Percentiles rank a stretch among this genome's conserved stretches.
Conservation (phyloP, 1,140 invertebrate species). For the Drosophila erecta region DNA sequence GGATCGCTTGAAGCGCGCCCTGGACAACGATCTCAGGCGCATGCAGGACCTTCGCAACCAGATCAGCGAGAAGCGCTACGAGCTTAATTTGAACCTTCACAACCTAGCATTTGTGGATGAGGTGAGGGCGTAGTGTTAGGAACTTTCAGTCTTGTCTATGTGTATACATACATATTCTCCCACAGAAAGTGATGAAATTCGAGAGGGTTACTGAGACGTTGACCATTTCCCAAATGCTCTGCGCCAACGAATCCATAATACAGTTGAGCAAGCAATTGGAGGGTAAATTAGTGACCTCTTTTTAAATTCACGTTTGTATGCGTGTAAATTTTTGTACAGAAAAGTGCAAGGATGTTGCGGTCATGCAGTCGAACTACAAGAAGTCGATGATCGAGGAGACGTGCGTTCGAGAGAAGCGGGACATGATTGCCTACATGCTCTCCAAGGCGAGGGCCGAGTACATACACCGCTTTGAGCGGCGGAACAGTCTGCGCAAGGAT, state of each 20-base stretch:
- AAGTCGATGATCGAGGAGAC: conserved; percentile 43
- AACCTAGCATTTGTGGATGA: conserved; percentile 34
- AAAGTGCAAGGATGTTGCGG: conserved; percentile 29
- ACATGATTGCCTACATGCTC: conserved; percentile 25
- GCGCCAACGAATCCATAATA: conserved; percentile 22
- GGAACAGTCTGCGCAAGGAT: conserved; percentile 16
- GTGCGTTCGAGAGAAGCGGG: conserved; percentile 29
- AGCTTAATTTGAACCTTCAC: conserved; percentile 38
- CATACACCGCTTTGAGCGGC: not conserved
- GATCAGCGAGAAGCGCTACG: conserved; percentile 34
- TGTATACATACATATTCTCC: too few species aligned
- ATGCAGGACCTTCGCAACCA: conserved; percentile 40
- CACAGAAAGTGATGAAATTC: conserved; percentile 27
- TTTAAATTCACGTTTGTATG: too few species aligned
- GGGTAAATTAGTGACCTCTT: conserved; percentile 2
- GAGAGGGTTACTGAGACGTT: conserved; percentile 25
- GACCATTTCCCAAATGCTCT: conserved; percentile 32
- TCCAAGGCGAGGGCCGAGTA: conserved; percentile 4
- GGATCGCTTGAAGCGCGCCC: conserved; percentile 19
- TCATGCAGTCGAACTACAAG: conserved; percentile 36
- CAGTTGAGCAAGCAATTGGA: conserved; percentile 31
- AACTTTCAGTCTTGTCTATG: too few species aligned
- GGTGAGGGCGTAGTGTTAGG: not conserved
- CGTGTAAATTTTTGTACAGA: too few species aligned
- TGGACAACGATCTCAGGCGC: conserved; percentile 25